Conservation (phyloP, 2,797 vertebrate genomes). For the Anniella stebbinsi region DNA sequence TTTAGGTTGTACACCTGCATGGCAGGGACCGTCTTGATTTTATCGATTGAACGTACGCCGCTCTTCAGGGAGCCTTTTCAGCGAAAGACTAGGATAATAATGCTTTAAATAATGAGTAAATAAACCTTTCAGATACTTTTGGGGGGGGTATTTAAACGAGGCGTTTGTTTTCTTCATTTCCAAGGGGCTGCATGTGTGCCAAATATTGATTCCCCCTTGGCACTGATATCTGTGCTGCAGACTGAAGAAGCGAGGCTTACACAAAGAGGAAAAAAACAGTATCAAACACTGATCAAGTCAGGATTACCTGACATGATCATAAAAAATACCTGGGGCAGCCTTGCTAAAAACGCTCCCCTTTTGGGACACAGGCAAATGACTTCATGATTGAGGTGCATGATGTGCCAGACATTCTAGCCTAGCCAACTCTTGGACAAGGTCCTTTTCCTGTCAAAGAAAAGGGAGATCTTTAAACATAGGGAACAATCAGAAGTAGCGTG, state of each 20-base stretch:
- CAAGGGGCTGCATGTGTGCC: no score
- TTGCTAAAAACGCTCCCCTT: no score
- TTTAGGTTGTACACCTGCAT: not conserved
- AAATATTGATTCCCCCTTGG: no score
- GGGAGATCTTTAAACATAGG: no score
- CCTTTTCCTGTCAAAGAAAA: not conserved
- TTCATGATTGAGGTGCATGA: no score
- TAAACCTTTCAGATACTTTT: not conserved
- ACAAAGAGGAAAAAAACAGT: no score
- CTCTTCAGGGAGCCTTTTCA: not conserved
- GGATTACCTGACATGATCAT: no score
- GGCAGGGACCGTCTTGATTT: not conserved
- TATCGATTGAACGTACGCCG: not conserved
- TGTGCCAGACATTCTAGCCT: not conserved
- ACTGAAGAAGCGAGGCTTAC: no score
- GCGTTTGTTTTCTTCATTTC: not conserved
- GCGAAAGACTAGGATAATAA: not conserved
- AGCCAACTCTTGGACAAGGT: not conserved
- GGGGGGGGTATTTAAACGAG: not conserved
- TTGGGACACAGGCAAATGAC: no score
- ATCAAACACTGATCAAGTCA: no score
- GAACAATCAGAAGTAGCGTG: not conserved
- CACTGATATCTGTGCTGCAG: no score
- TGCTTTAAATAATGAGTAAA: not conserved
- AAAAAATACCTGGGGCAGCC: no score